Evolutionary conservation across 1,140 invertebrate genomes (phyloP), one percentile per base, ranked within the genome.

Genomic region (Drosophila subpulchrella): DNA sequence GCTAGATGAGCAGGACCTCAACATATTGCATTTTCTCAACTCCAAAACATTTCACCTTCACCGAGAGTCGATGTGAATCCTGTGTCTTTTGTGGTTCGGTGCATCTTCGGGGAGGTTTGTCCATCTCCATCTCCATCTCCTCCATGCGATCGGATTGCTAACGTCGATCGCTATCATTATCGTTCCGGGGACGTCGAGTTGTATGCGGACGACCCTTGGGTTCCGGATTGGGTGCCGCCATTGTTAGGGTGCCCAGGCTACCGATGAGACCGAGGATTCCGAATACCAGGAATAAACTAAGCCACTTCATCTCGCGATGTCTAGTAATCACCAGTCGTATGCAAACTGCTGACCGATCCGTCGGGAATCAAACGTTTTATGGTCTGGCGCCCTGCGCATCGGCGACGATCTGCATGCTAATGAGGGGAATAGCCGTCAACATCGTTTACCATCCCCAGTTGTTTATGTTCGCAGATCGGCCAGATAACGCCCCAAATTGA

Each of bases 181-280:
- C 90, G 5, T 75, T 82, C 10, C 78, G 59, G 0, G 90, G 90
- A 39, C 83, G 86, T 38, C 88, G 84, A 0, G 90, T 90, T 24
- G 90, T 91, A 7, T 84, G 36, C 0, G 90, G 90, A 48, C 90
- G 86, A 30, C 90, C 90, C 61, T 88, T 90, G 7, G 90, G 90
- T 53, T 91, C 73, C 2, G 90, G 89, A 15, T 70, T 17, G 0
- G 90, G 90, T 30, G 85, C 70, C 3, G 81, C 75, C 8, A 68
- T 46, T 0, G 85, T 38, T n/a, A 80, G 13, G 3, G 66, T 76
- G 41, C 80, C 83, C 53, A 91, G 46, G 41, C 71, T 79, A 20
- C 86, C 78, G 48, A 91, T 55, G 24, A 91, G 24, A 2, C 86
- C 90, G 46, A 91, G 38, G 13, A 91, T 8, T 6, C 75, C 90